Evolutionary conservation across 1,140 invertebrate genomes (phyloP), one percentile per base, ranked within the genome.

Genomic region (Drosophila equinoxialis): DNA sequence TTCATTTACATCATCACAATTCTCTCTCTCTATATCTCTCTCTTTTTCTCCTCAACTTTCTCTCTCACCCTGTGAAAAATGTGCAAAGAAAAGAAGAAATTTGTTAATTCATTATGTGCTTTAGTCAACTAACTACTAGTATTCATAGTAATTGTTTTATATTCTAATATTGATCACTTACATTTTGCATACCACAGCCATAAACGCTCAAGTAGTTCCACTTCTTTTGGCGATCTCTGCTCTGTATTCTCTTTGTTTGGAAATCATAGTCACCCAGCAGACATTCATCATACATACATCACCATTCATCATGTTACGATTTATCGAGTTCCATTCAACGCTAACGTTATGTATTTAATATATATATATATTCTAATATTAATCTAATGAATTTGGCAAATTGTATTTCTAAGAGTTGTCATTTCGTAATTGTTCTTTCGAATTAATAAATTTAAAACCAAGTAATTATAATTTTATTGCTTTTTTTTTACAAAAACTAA

Each of bases 171-270:
- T 42, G 65, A 76, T 76, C 73, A 87, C 83, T 87, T 87, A 87
- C 83, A 69, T 89, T 77, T 87, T 51, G 68, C 63, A 79, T 74
- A 79, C 45, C 84, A 83, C 76, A 84, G 79, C 83, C 77, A 83
- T 79, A 65, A 57, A 58, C 67, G 37, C 68, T 35, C 61, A 69
- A 69, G 59, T 60, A 69, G 59, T 62, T 77, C 59, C 67, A 55
- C 41, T 51, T 51, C 45, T 6, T 60, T 65, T 45, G 77, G 69
- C 60, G 45, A 37, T 67, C 60, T 20, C 64, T 20, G 65, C 51
- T 71, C 59, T 66, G 63, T 13, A 13, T 11, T 37, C 65, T 68
- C 42, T 41, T 30, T 30, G 30, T 6, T 30, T 58, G 33, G 51
- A 54, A 51, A 51, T 51, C 45, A 51, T 55, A 60, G 60, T 66